Evolutionary conservation across 2,888 invertebrate species (phyloP), one percentile per base, ranked within the genome.

Genomic region (Julus scanicus): DNA sequence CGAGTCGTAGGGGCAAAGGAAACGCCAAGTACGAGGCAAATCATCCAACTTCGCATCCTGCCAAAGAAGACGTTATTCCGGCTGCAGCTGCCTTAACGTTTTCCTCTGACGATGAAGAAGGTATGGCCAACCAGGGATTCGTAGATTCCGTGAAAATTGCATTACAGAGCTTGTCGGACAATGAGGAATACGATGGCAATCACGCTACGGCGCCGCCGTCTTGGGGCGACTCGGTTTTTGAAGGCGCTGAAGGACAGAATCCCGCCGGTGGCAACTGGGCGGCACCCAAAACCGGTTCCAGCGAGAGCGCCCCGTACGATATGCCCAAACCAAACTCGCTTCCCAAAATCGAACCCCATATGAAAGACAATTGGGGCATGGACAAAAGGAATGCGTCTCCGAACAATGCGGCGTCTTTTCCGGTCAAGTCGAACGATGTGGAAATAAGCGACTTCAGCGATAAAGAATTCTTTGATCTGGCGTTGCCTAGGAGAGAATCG

Each of bases 91-190:
- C 49, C 39, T 87, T 87, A 9, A 87, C 80, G n/a, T 89, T 89
- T 84, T 89, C 87, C 9, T 89, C 89, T 15, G 89, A 89, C 44
- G 89, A 89, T 8, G 89, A 89, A 57, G 86, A 86, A 57, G 87
- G 53, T 37, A 87, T 87, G 87, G 87, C 57, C 15, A 88, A 87
- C 84, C 87, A 88, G 29, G 88, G 87, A 11, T 88, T 88, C 40
- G 87, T 87, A 0, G 88, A 88, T 39, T 88, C 88, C 8, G 87
- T 88, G 39, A 87, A 88, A 84, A 87, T 87, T 37, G 88, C 87
- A 15, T 39, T 88, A 9, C 83, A 88, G 83, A 88, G 88, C 44
- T 57, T 88, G 84, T 87, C 88, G 11, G 88, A 88, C 63, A 87
- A 86, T 80, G 88, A 88, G 39, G 88, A 80, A 40, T 86, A 57